A percentile compares a stretch with the other conserved stretches of the same genome.
Conservation (phyloP, 2,113 vertebrate genomes). For the Condylura cristata region DNA sequence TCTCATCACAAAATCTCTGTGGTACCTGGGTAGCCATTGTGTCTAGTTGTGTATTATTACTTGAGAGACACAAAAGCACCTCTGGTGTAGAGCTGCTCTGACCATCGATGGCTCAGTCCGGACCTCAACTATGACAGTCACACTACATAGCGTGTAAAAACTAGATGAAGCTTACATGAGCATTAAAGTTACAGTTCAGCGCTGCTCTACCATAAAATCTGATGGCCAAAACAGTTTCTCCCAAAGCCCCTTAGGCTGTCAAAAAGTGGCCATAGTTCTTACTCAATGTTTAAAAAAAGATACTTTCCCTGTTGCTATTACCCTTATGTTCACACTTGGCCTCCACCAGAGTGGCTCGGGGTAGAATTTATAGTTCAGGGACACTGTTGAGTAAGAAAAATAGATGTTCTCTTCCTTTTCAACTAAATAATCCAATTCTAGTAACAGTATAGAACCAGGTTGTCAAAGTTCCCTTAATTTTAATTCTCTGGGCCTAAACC, state of each 20-base stretch:
- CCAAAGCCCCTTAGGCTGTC: neutral
- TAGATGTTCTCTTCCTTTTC: neutral
- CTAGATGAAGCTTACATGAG: neutral
- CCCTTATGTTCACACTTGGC: neutral
- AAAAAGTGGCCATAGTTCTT: neutral
- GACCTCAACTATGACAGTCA: neutral
- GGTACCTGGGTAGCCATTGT: neutral
- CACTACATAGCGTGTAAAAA: neutral
- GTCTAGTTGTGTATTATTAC: constrained; percentile 43
- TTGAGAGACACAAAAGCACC: constrained; percentile 38
- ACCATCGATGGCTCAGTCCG: neutral
- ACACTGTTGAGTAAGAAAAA: constrained; percentile 66
- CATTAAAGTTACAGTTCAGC: constrained; percentile 14
- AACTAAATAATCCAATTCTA: constrained; percentile 56
- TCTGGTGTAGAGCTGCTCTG: neutral
- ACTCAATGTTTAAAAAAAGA: constrained; percentile 27
- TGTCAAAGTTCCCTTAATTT: constrained; percentile 58
- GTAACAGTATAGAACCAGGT: constrained; percentile 46
- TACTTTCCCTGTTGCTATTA: neutral
- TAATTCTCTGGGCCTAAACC: constrained; percentile 39
- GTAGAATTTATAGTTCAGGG: constrained; percentile 10
- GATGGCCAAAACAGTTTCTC: neutral
- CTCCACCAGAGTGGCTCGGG: constrained; percentile 27
- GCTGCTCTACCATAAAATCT: neutral
- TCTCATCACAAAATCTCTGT: constrained; percentile 22